Base-by-base conservation (phyloP, 1,140 invertebrate genomes). In the Drosophila elegans region DNA sequence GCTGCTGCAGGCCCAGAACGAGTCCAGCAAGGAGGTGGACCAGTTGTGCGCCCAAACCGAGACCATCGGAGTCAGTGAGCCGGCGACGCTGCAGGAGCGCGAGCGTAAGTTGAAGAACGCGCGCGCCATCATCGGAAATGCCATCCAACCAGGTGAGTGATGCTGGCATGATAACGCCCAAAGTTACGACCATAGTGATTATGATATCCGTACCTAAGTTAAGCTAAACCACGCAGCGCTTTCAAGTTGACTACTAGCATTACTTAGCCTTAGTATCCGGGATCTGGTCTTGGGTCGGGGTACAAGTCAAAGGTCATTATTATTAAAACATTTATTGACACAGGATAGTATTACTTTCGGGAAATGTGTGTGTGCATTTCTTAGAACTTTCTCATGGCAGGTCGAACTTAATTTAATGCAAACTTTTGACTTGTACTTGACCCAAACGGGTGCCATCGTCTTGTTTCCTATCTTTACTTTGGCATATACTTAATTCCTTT, bases 111-210 rank as follows among this genome's bases (percentile, higher is more conserved):
- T 94, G 38, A 93, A 93, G 77, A 94, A 94, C 77, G 94, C 94
- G 11, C 93, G 94, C 55, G 93, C 93, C 86, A 94, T 94, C 52
- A 94, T 94, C 63, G 94, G 93, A 76, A 94, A 93, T 91, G 94
- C 94, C 57, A 93, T 94, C 62, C 91, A 93, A 62, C 91, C 92
- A 81, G 90, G 91, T 92, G 48, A 92, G 91, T 83, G 25, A 34
- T 38, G 11, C 34, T 1, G 12, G 78, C 78, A 81, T 82, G 71
- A 6, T 12, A 44, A 13, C 29, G 16, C n/a, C 38, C 7, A 46
- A 21, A 34, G 48, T 29, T 25, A 7, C 46, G n/a, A 44, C 21
- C 9, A 67, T 66, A 46, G 67, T 59, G 45, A 54, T 29, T 41
- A 85, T 60, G 21, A 81, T 76, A 76, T 56, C 34, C 67, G 67